Evolutionary conservation across 2,888 invertebrate genomes (phyloP).

Genomic region (Cryptocephalus moraei): DNA sequence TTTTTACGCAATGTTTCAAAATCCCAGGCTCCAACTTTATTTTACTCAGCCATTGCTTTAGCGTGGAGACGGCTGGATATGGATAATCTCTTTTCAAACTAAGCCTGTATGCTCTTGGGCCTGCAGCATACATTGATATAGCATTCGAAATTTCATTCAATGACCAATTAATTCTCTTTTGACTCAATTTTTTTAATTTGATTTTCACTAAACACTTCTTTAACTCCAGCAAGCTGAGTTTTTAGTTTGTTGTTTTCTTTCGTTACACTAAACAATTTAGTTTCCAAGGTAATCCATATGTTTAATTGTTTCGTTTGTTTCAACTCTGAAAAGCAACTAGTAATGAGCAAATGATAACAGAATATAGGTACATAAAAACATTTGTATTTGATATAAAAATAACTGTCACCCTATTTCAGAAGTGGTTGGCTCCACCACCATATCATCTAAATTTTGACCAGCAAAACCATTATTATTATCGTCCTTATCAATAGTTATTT

Average conservation of each 20-base stretch:
- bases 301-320: too few species aligned
- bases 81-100: slow-evolving; percentile 6
- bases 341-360: too few species aligned
- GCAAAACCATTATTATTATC: too few species aligned
- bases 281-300: too few species aligned
- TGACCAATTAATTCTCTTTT: slow-evolving; percentile 8
- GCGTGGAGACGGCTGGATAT: slow-evolving; percentile 8
- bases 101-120: slow-evolving; percentile 7
- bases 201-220: slow-evolving; percentile 7
- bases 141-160: slow-evolving; percentile 7
- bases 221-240: slow-evolving; percentile 3
- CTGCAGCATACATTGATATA: slow-evolving; percentile 7
- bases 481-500: too few species aligned
- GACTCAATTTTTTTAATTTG: slow-evolving; percentile 6
- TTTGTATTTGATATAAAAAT: too few species aligned
- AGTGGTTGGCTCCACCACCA: too few species aligned
- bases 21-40: slow-evolving; percentile 7
- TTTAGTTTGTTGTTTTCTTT: slow-evolving; percentile 4
- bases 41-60: slow-evolving; percentile 7
- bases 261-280: too few species aligned
- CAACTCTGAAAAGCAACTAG: too few species aligned
- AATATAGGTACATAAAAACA: too few species aligned
- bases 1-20: slow-evolving; percentile 6
- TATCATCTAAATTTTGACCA: too few species aligned
- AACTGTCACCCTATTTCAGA: too few species aligned